phyloP scores from a whole-genome alignment of 2,113 vertebrate genomes.

The Calidris pugnax region DNA sequence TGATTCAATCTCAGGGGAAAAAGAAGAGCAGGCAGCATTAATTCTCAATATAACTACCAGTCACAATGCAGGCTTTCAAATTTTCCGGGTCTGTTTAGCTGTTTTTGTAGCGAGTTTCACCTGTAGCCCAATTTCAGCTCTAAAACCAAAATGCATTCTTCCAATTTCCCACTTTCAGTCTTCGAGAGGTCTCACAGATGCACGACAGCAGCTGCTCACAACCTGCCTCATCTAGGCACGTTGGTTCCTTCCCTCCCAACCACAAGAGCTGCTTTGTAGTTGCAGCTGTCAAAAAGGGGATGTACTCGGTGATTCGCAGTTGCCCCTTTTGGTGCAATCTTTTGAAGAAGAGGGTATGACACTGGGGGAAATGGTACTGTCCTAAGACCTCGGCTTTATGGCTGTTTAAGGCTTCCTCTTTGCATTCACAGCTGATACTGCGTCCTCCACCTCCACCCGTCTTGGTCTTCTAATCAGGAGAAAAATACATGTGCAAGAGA shows the following conservation, averaged over 20 bases:
- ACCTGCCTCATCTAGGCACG: not conserved
- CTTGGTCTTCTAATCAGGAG: not conserved
- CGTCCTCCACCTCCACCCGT: not conserved
- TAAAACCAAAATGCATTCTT: not conserved
- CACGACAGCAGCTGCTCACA: not conserved
- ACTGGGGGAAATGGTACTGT: not conserved
- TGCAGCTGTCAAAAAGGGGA: not conserved
- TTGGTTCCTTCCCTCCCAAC: not conserved
- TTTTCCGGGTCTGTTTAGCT: not conserved
- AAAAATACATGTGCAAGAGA: not conserved
- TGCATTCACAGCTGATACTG: not conserved
- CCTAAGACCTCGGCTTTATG: not conserved
- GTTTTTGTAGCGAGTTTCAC: not conserved
- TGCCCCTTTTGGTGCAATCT: not conserved
- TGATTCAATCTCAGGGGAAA: not conserved
- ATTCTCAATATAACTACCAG: not conserved
- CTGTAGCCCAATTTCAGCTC: not conserved
- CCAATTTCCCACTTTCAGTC: conserved; percentile 18
- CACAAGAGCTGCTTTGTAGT: not conserved
- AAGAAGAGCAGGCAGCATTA: not conserved
- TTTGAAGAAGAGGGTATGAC: not conserved
- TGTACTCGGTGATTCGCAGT: not conserved
- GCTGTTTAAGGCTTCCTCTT: not conserved
- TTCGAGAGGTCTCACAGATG: not conserved
- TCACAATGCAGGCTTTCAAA: not conserved